Conservation (phyloP, 2,797 vertebrate species). For the Melanotaenia parkinsoni region DNA sequence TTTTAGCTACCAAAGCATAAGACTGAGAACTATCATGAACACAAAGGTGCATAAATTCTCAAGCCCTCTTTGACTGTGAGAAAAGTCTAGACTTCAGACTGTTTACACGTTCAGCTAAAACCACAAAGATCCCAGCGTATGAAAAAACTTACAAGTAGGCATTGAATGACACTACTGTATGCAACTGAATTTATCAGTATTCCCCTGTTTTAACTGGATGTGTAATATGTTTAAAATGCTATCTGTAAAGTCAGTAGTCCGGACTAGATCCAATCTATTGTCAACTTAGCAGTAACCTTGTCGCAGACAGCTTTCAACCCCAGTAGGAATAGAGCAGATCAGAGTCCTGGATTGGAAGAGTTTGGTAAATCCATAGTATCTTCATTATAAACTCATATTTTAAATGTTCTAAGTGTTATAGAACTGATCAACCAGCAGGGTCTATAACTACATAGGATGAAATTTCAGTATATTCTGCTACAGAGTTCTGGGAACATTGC, state of each 20-base stretch:
- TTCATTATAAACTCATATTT: not conserved
- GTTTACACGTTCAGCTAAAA: constrained; percentile 59
- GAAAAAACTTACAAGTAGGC: constrained; percentile 33
- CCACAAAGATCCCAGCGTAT: constrained; percentile 38
- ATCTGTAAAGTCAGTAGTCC: constrained; percentile 63
- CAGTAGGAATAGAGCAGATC: constrained; percentile 39
- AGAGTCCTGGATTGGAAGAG: constrained; percentile 42
- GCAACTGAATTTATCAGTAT: constrained; percentile 61
- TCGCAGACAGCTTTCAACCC: constrained; percentile 41
- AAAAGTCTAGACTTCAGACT: constrained; percentile 75
- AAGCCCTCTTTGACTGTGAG: constrained; percentile 46
- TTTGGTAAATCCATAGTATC: constrained; percentile 51
- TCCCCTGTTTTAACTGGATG: constrained; percentile 68
- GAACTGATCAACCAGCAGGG: constrained; percentile 13
- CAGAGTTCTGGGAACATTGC: not conserved
- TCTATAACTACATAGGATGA: not conserved
- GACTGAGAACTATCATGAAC: not conserved
- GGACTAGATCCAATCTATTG: constrained; percentile 55
- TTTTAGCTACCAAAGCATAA: constrained; percentile 3
- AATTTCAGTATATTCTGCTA: not conserved
- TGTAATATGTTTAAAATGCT: constrained; percentile 65
- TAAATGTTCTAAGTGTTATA: constrained; percentile 12
- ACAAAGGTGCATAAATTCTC: constrained; percentile 25
- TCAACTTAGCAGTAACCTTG: constrained; percentile 51
- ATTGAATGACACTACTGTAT: constrained; percentile 53